A percentile compares a stretch with the other conserved stretches of the same genome.
phyloP scores from a whole-genome alignment of 2,797 vertebrate genomes.

The Eulemur mongoz region DNA sequence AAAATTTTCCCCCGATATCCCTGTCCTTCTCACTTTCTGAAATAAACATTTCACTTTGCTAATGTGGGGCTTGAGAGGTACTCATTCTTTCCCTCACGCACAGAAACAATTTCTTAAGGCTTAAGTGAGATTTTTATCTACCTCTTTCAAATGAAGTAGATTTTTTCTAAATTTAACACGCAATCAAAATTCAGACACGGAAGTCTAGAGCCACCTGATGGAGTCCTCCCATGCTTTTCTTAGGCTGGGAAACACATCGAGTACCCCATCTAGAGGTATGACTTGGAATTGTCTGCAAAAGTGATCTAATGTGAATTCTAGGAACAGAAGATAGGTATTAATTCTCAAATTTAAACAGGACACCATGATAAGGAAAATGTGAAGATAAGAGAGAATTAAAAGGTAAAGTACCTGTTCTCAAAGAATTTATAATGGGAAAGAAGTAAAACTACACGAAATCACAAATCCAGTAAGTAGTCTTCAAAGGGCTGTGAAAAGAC shows the following conservation, averaged over 20 bases:
- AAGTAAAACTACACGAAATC: background rate
- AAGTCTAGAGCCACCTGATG: background rate
- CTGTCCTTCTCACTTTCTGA: conserved; percentile 47
- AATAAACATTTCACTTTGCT: conserved; percentile 45
- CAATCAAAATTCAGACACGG: background rate
- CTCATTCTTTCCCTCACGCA: background rate
- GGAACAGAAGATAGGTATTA: background rate
- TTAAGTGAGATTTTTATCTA: background rate
- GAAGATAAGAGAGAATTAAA: background rate
- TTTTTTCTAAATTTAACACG: background rate
- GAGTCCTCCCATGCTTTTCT: background rate
- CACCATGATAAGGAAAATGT: background rate
- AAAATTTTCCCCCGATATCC: background rate
- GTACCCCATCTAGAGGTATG: conserved; percentile 13
- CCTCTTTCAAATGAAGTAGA: background rate
- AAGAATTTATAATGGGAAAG: background rate
- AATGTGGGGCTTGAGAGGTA: background rate
- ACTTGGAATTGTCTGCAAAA: conserved; percentile 9
- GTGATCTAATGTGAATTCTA: background rate
- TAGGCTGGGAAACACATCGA: background rate
- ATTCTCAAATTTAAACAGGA: background rate
- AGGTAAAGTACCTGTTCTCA: background rate
- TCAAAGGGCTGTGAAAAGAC: background rate
- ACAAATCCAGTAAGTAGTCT: background rate
- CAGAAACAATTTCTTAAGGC: background rate